These are phyloP conservation scores for Xenopus laevis DNA, from an alignment of 2,113 vertebrate species.

Conservation along the genomic window DNA sequence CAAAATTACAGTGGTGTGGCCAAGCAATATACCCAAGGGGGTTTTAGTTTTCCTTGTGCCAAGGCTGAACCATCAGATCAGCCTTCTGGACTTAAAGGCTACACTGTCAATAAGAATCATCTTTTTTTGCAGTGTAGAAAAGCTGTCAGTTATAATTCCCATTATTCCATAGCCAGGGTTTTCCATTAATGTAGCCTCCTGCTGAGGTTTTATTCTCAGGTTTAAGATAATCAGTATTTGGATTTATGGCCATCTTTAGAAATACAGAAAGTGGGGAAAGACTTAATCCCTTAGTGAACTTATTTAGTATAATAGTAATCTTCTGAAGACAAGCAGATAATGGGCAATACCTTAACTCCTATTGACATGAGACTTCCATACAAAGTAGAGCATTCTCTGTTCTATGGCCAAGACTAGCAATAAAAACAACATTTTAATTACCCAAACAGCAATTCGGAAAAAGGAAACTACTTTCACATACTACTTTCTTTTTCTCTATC, in stretches of 20 bases:
- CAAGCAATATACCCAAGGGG: slow-evolving; percentile 70
- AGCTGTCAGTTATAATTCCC: slow-evolving; percentile 80
- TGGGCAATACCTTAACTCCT: slow-evolving; percentile 60
- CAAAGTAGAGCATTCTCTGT: slow-evolving; percentile 57
- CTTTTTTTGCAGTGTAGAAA: slow-evolving; percentile 70
- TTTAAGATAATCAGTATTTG: slow-evolving; percentile 77
- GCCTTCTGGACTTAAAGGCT: slow-evolving; percentile 75
- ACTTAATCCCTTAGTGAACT: slow-evolving; percentile 73
- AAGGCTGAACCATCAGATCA: slow-evolving; percentile 70
- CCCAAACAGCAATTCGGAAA: slow-evolving; percentile 49
- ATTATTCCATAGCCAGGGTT: slow-evolving; percentile 85
- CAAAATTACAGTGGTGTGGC: slow-evolving; percentile 72
- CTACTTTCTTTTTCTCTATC: slow-evolving; percentile 33
- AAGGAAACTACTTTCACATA: slow-evolving; percentile 51
- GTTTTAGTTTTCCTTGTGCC: slow-evolving; percentile 70
- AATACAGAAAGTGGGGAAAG: slow-evolving; percentile 71
- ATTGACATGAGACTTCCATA: slow-evolving; percentile 59
- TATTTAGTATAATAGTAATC: slow-evolving; percentile 63
- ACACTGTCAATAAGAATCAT: slow-evolving; percentile 85
- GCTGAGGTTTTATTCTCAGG: slow-evolving; percentile 82
- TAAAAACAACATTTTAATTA: slow-evolving; percentile 63
- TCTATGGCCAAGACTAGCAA: slow-evolving; percentile 54
- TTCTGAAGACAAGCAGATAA: slow-evolving; percentile 54
- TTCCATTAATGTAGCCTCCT: slow-evolving; percentile 96
- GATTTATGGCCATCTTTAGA: slow-evolving; percentile 77